phyloP scores from a whole-genome alignment of 1,140 invertebrate species.

The Cardiocondyla obscurior region DNA sequence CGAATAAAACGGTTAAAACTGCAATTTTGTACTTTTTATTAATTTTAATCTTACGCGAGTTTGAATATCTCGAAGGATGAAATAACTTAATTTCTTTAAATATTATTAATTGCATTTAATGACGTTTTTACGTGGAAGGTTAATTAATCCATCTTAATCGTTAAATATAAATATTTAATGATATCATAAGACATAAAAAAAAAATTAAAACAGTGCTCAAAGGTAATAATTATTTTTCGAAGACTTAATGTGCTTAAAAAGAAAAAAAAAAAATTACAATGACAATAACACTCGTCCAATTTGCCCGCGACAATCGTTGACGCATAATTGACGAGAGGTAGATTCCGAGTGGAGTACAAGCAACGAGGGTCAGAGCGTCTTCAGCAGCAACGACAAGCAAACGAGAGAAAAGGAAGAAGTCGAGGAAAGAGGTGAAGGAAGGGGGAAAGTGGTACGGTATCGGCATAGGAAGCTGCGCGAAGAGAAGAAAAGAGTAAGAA shows the following conservation, averaged over 20 bases:
- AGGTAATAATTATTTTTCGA: background rate
- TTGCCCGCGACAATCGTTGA: conserved; percentile 28
- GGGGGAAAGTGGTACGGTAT: background rate
- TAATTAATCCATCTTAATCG: background rate
- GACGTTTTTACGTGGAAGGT: background rate
- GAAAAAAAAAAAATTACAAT: background rate
- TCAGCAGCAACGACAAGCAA: conserved; percentile 39
- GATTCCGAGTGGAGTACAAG: conserved; percentile 28
- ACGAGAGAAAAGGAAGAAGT: conserved; percentile 37
- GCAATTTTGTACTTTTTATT: background rate
- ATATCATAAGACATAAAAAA: too few relatives aligned
- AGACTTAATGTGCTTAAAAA: background rate
- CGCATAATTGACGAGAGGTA: conserved; percentile 26
- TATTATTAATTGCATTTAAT: background rate
- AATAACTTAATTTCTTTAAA: too few relatives aligned
- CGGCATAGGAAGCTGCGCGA: conserved; percentile 40
- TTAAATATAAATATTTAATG: background rate
- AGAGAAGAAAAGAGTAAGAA: conserved; percentile 10
- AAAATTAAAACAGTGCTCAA: background rate
- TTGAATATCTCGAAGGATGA: too few relatives aligned
- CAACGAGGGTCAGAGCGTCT: conserved; percentile 21
- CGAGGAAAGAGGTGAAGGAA: background rate
- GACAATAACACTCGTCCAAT: conserved; percentile 26
- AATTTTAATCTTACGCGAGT: background rate
- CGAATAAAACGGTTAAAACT: background rate